Percentiles rank a stretch among this genome's conserved stretches.
phyloP scores from a whole-genome alignment of 2,113 vertebrate species.

The Herpailurus yagouaroundi region DNA sequence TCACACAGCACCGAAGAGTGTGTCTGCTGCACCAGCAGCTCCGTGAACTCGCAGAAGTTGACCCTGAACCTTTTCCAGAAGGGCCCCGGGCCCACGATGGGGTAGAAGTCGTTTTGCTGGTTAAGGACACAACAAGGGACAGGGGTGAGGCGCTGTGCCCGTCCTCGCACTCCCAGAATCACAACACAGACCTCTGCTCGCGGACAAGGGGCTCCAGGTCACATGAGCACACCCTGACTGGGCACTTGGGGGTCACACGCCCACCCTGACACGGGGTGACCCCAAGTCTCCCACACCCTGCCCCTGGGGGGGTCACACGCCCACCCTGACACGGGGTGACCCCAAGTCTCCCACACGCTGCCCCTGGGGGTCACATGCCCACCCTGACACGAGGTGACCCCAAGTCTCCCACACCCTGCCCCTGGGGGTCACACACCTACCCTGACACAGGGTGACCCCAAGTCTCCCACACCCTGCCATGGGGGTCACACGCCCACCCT shows the following conservation, averaged over 20 bases:
- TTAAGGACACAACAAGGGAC: background rate
- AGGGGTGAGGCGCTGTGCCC: rapidly evolving
- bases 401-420: background rate
- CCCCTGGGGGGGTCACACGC: background rate
- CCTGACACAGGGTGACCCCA: background rate
- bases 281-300: too few relatives aligned
- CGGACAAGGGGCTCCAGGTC: background rate
- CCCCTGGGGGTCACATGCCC: rapidly evolving
- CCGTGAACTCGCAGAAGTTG: slow-evolving; percentile 93
- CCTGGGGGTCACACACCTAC: background rate
- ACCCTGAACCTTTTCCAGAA: slow-evolving; percentile 93
- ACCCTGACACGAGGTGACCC: background rate
- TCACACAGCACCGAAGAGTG: slow-evolving; percentile 87
- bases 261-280: too few relatives aligned
- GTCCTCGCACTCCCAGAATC: background rate
- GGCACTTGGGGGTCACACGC: background rate
- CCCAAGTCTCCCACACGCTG: background rate
- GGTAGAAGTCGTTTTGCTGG: slow-evolving; percentile 92
- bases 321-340: background rate
- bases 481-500: too few relatives aligned
- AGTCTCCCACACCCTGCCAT: too few relatives aligned
- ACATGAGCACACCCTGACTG: background rate
- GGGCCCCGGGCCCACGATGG: slow-evolving; percentile 89
- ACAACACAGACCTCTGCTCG: background rate
- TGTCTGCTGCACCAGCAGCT: slow-evolving; percentile 55